Base-by-base conservation (phyloP, 2,797 vertebrate species). In the Gallinago solitaria region DNA sequence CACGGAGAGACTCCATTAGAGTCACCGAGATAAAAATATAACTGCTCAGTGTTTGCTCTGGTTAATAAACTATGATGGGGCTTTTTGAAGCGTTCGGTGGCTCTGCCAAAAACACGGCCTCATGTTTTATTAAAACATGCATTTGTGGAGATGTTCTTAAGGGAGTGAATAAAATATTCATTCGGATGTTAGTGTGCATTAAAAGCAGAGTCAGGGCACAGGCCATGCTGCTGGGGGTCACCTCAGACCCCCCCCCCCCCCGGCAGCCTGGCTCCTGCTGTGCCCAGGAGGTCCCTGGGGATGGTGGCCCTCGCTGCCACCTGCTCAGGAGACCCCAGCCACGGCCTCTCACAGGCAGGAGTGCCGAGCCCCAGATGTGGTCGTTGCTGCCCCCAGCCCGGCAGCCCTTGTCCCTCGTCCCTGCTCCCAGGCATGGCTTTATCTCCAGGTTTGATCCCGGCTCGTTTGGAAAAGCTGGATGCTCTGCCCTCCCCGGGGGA, bases 111-210 rank as follows among this genome's bases (percentile, higher is more conserved):
- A 90, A 65, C 5, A 28, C 17, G 3, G 83, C 65, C 87, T 96
- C 87, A 83, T 97, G 87, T 93, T 97, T 96, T 97, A 97, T 97
- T 96, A 71, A 95, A 65, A 24, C 4, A 37, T 70, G 82, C 86
- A 45, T 95, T 95, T 86, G 81, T 91, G 78, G 89, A 90, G 87
- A 88, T 80, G 81, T 82, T 94, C 94, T 83, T 74, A 83, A 77
- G 71, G 83, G 76, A 90, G 48, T 3, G 35, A 89, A 96, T 96
- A 24, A 96, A 96, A 95, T 86, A 97, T 96, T 97, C 16, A 83
- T 91, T 87, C 23, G 19, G 74, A 60, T 39, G 71, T 51, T 90
- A 3, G 48, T 54, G 75, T 43, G 59, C 67, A 65, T 63, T 90
- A 79, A 83, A 90, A 94, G 78, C 23, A 16, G 83, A 82, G 63